Conservation (phyloP, 1,140 invertebrate species). For the Globodera rostochiensis region DNA sequence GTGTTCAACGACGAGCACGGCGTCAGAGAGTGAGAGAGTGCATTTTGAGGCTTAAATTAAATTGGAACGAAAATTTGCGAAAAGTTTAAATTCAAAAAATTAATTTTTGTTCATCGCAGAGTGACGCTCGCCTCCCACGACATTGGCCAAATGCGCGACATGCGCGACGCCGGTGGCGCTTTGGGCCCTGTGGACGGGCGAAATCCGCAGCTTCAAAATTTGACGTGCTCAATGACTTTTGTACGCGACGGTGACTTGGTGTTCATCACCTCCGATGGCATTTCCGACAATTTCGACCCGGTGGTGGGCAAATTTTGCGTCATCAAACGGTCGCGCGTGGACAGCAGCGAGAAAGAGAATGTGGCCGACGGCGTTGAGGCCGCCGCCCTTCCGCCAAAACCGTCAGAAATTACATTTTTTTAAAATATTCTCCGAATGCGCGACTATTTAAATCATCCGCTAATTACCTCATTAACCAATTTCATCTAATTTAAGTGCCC, state of each 20-base stretch:
- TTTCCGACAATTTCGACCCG: constrained; percentile 90
- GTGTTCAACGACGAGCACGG: constrained; percentile 80
- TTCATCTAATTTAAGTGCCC: constrained; percentile 24
- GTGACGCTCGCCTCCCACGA: constrained; percentile 80
- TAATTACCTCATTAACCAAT: background rate
- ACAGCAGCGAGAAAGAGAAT: constrained; percentile 40
- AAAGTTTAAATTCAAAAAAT: constrained; percentile 7
- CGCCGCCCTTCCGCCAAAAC: constrained; percentile 6
- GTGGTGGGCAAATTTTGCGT: constrained; percentile 89
- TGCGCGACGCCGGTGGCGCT: constrained; percentile 86
- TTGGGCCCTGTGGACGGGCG: constrained; percentile 83
- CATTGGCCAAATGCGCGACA: constrained; percentile 82
- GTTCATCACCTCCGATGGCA: constrained; percentile 86
- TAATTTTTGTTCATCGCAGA: constrained; percentile 23
- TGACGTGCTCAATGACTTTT: constrained; percentile 85
- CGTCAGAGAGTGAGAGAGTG: constrained; percentile 70
- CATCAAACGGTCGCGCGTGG: constrained; percentile 62
- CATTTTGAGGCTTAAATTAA: background rate
- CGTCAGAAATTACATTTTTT: background rate
- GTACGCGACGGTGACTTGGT: constrained; percentile 79
- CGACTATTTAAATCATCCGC: too few relatives aligned
- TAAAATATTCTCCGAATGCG: too few relatives aligned
- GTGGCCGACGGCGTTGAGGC: background rate
- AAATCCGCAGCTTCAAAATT: constrained; percentile 85
- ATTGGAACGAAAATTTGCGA: too few relatives aligned